Percentiles rank a stretch among this genome's conserved stretches.
phyloP scores from a whole-genome alignment of 2,888 invertebrate genomes.

The Ophion ellenae region DNA sequence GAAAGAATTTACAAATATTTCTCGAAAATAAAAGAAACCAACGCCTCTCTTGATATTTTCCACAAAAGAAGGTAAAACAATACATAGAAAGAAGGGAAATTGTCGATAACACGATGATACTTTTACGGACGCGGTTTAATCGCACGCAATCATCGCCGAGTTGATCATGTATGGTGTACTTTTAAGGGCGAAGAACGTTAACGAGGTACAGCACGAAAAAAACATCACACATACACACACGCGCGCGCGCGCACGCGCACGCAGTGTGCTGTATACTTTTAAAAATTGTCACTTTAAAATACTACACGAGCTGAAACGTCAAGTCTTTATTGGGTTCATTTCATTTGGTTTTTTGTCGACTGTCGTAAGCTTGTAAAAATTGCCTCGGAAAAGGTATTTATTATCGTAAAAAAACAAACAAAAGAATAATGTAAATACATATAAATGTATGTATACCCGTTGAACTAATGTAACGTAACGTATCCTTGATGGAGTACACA shows the following conservation, averaged over 20 bases:
- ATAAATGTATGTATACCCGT: conserved; percentile 63
- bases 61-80: background rate
- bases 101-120: conserved; percentile 17
- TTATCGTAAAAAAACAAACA: conserved; percentile 44
- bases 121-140: background rate
- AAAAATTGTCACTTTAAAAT: conserved; percentile 16
- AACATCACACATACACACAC: background rate
- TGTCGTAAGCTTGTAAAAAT: conserved; percentile 55
- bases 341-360: conserved; percentile 8
- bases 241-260: background rate
- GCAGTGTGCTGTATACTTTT: background rate
- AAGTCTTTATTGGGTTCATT: conserved; percentile 19
- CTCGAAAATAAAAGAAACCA: conserved; percentile 14
- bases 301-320: background rate
- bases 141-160: conserved; percentile 18
- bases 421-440: background rate
- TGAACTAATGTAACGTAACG: conserved; percentile 75
- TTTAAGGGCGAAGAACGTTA: conserved; percentile 9
- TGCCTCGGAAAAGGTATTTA: conserved; percentile 71
- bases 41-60: conserved; percentile 22
- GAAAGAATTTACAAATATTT: conserved; percentile 47
- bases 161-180: background rate
- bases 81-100: conserved; percentile 1
- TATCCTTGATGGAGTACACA: conserved; percentile 79
- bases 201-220: conserved; percentile 34